Conservation (phyloP, 2,797 vertebrate species). For the Myiotriccus ornatus region DNA sequence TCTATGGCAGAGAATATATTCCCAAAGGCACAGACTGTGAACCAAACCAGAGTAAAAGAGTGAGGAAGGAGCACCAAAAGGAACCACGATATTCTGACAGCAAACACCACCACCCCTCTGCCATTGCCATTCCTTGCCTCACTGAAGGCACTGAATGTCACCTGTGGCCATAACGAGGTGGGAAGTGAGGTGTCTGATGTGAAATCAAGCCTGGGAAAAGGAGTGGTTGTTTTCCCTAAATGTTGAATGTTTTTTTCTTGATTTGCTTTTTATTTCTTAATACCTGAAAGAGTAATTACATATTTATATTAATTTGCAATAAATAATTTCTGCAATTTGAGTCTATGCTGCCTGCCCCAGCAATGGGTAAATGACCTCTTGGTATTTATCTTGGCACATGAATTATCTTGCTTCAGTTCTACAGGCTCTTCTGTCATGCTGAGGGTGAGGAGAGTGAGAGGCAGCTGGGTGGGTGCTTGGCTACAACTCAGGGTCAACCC, state of each 20-base stretch:
- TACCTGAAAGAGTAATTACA: not conserved
- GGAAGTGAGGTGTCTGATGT: not conserved
- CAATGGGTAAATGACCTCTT: not conserved
- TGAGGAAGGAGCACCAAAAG: not conserved
- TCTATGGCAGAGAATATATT: not conserved
- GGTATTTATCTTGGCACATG: rapidly evolving
- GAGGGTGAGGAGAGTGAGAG: not conserved
- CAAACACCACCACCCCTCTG: rapidly evolving
- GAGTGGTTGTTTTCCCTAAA: not conserved
- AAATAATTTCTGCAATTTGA: not conserved
- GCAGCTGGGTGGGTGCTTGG: not conserved
- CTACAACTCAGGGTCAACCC: not conserved
- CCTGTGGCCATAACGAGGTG: rapidly evolving
- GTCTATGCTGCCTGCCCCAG: not conserved
- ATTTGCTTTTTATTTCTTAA: not conserved
- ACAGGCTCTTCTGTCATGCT: not conserved
- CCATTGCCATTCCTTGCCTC: too few species aligned
- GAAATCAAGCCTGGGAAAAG: not conserved
- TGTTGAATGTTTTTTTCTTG: not conserved
- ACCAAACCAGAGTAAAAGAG: not conserved
- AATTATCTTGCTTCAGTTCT: not conserved
- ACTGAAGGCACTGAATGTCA: rapidly evolving
- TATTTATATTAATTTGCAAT: not conserved
- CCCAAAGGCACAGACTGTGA: not conserved
- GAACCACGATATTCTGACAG: not conserved